These are phyloP conservation scores for Taxidea taxus DNA, from an alignment of 2,113 vertebrate genomes.

Conservation along the genomic window DNA sequence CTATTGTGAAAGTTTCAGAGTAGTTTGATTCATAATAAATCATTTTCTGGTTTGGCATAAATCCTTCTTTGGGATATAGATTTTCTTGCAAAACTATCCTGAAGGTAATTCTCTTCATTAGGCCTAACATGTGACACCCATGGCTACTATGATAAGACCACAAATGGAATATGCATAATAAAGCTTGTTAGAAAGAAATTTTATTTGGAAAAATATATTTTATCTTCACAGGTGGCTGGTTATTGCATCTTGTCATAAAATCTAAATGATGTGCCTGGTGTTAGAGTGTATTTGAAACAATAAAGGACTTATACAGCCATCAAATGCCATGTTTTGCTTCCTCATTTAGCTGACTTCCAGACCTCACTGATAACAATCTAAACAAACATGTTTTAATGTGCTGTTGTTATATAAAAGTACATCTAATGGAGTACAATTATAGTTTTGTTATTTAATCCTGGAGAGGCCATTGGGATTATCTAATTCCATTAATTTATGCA, in stretches of 20 bases:
- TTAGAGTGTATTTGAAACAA: neutral
- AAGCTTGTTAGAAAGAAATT: constrained; percentile 3
- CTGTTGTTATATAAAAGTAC: neutral
- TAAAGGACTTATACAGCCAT: neutral
- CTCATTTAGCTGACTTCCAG: neutral
- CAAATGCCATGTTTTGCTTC: neutral
- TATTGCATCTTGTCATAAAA: constrained; percentile 29
- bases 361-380: neutral
- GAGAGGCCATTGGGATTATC: neutral
- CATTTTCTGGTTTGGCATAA: neutral
- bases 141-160: neutral
- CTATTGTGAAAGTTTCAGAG: neutral
- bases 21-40: neutral
- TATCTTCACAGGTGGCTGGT: constrained; percentile 34
- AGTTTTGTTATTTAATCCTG: neutral
- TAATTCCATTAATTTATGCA: neutral
- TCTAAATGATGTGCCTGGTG: neutral
- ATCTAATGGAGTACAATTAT: neutral
- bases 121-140: neutral
- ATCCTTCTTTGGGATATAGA: neutral
- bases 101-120: neutral
- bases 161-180: neutral
- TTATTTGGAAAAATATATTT: constrained; percentile 13
- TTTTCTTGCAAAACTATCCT: neutral
- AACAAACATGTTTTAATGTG: neutral